phyloP scores from a whole-genome alignment of 2,113 vertebrate species.

The Hippopotamus amphibius region DNA sequence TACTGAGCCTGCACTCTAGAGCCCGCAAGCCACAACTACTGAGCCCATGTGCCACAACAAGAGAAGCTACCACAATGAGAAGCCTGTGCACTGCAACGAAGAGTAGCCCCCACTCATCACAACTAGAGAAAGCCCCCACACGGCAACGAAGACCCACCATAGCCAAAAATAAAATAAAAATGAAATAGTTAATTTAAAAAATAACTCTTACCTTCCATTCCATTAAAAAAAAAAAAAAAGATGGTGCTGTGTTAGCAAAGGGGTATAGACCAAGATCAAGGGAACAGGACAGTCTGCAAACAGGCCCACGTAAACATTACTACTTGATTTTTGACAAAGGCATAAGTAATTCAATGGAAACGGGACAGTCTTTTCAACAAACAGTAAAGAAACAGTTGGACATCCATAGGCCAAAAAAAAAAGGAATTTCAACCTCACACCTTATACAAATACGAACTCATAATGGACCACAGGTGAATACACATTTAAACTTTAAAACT shows the following conservation, averaged over 20 bases:
- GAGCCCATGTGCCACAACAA: too few species aligned
- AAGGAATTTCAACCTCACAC: background rate
- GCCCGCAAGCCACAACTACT: too few species aligned
- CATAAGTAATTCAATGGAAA: background rate
- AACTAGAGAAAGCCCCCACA: too few species aligned
- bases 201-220: too few species aligned
- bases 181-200: too few species aligned
- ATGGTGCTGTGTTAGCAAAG: background rate
- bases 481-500: background rate
- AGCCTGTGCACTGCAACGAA: too few species aligned
- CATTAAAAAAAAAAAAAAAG: too few species aligned
- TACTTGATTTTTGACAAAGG: background rate
- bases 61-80: too few species aligned
- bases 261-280: rapidly evolving
- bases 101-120: too few species aligned
- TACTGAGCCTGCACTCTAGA: too few species aligned
- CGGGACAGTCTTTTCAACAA: background rate
- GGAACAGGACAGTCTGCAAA: background rate
- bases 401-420: background rate
- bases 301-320: background rate
- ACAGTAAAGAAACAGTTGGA: background rate
- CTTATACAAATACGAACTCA: background rate
- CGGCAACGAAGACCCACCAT: too few species aligned
- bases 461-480: background rate
- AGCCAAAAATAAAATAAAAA: too few species aligned